These are phyloP conservation scores for Vultur gryphus DNA, from an alignment of 2,797 vertebrate genomes.

Conservation along the genomic window DNA sequence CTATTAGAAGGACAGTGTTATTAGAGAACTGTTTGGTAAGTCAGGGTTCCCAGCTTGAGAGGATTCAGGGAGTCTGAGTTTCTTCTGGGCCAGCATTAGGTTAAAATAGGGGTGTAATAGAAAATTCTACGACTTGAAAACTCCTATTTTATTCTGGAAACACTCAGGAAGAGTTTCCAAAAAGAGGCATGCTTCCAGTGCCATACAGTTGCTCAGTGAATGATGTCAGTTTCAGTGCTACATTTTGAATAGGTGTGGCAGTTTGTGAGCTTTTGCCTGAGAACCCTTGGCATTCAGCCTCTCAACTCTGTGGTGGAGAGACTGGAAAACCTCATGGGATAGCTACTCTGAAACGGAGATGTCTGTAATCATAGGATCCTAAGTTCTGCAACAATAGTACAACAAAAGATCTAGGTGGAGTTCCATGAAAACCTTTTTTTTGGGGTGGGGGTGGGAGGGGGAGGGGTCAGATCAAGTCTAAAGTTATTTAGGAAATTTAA, in stretches of 20 bases:
- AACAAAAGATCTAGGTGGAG: not conserved
- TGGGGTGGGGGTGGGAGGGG: no score
- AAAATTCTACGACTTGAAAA: not conserved
- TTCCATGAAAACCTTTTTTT: not conserved
- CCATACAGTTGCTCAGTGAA: not conserved
- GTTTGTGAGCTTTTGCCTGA: not conserved
- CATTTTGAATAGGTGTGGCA: not conserved
- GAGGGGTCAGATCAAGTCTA: not conserved
- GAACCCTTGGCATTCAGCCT: not conserved
- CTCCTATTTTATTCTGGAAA: not conserved
- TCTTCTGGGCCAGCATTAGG: not conserved
- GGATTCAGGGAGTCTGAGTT: not conserved
- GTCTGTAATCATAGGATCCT: not conserved
- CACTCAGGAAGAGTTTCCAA: not conserved
- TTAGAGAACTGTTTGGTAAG: not conserved
- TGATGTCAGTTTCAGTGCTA: not conserved
- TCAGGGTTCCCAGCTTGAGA: not conserved
- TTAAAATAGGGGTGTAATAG: not conserved
- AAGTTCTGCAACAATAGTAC: not conserved
- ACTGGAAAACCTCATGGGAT: not conserved
- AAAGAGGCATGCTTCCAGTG: not conserved
- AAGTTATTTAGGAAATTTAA: not conserved
- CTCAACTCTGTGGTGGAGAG: not conserved
- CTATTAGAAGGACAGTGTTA: not conserved
- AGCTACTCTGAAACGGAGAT: not conserved